phyloP scores from a whole-genome alignment of 2,797 vertebrate genomes.

The Sebastes kiyomatsui region DNA sequence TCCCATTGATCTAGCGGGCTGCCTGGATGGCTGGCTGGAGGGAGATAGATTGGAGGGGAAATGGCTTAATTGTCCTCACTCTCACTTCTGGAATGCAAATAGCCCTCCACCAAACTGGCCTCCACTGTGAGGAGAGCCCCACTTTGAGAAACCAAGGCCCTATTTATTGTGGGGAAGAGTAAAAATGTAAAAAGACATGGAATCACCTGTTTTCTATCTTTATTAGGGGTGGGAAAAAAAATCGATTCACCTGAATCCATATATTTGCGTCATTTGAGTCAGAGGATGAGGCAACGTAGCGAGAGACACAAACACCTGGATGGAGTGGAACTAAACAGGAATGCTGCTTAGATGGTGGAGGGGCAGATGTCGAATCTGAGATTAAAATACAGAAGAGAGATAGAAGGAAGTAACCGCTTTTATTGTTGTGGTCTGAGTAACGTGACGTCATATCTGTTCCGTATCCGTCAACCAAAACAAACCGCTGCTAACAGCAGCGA shows the following conservation, averaged over 20 bases:
- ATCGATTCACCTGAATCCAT: too few relatives aligned
- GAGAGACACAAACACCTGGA: constrained; percentile 68
- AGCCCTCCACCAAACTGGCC: constrained; percentile 59
- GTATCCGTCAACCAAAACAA: too few relatives aligned
- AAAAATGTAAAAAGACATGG: background rate
- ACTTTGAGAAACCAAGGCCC: constrained; percentile 19
- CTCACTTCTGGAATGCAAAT: constrained; percentile 86
- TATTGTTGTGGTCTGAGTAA: too few relatives aligned
- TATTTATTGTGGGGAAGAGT: background rate
- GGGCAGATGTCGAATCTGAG: background rate
- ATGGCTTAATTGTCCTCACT: constrained; percentile 86
- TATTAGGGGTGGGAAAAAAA: too few relatives aligned
- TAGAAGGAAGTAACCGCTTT: too few relatives aligned
- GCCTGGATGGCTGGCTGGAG: constrained; percentile 72
- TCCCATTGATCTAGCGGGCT: constrained; percentile 79
- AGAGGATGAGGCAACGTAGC: constrained; percentile 49
- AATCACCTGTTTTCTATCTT: background rate
- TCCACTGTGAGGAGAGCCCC: constrained; percentile 45
- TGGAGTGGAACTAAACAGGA: constrained; percentile 57
- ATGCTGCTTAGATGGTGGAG: constrained; percentile 21
- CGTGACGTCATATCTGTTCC: too few relatives aligned
- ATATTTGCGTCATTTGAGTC: too few relatives aligned
- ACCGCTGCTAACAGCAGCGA: too few relatives aligned
- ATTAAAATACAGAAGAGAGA: background rate
- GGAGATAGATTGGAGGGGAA: constrained; percentile 88